Evolutionary conservation across 1,140 invertebrate species (phyloP).

Genomic region (Nilaparvata lugens): DNA sequence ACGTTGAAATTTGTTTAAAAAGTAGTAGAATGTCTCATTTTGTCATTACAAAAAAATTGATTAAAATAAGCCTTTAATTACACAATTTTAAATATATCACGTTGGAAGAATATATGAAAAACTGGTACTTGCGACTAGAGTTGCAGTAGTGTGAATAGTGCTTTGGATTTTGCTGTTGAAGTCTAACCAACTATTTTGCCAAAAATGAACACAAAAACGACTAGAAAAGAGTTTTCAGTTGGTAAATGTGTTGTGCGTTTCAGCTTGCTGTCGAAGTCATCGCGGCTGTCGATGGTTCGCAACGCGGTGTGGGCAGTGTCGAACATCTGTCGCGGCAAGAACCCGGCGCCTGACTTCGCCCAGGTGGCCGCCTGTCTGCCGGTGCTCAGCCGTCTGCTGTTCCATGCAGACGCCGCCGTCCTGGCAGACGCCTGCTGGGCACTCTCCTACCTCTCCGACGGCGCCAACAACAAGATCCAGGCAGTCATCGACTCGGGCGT

Average conservation of each 20-base stretch:
- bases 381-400: constrained; percentile 76
- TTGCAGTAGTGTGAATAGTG: no score
- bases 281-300: constrained; percentile 81
- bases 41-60: no score
- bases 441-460: constrained; percentile 88
- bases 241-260: background rate
- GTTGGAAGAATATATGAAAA: no score
- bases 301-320: constrained; percentile 98
- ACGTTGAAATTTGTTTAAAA: no score
- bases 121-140: no score
- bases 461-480: constrained; percentile 97
- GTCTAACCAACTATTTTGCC: no score
- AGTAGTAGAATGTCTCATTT: no score
- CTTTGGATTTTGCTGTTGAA: no score
- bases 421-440: constrained; percentile 95
- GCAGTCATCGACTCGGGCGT: constrained; percentile 95
- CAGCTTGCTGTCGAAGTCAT: constrained; percentile 75
- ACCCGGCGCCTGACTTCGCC: constrained; percentile 86
- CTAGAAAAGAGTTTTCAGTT: background rate
- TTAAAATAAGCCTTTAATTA: no score
- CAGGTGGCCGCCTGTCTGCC: constrained; percentile 72
- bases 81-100: no score
- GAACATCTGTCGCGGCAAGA: constrained; percentile 94
- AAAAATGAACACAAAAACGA: no score
- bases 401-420: constrained; percentile 85